These are phyloP conservation scores for Desmodus rotundus DNA, from an alignment of 2,113 vertebrate species.

Conservation along the genomic window DNA sequence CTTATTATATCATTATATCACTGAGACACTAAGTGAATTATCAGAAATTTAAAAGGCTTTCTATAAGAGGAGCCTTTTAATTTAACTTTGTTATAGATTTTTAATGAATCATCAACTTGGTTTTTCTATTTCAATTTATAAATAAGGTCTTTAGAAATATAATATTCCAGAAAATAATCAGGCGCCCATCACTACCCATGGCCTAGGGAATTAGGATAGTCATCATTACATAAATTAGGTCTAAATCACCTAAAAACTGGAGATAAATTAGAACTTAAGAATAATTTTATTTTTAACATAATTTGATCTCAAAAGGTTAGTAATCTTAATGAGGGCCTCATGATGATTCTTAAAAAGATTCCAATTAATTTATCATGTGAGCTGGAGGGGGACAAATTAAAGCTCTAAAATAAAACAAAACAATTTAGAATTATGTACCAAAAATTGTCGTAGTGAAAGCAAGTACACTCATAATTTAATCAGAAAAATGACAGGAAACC, in stretches of 20 bases:
- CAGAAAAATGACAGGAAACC: neutral
- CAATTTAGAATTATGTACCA: neutral
- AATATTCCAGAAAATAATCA: conserved; percentile 25
- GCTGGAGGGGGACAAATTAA: neutral
- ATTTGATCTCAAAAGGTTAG: conserved; percentile 56
- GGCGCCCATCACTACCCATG: neutral
- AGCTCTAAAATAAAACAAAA: conserved; percentile 17
- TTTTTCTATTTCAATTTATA: neutral
- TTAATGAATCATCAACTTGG: neutral
- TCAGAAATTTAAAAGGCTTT: conserved; percentile 25
- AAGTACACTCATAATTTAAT: conserved; percentile 19
- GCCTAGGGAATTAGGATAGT: neutral
- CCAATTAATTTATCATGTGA: conserved; percentile 49
- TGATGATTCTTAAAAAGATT: conserved; percentile 51
- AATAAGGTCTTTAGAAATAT: conserved; percentile 8
- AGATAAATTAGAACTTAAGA: conserved; percentile 57
- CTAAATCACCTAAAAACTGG: conserved; percentile 26
- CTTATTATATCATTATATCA: neutral
- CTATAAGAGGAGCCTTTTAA: neutral
- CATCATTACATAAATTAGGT: conserved; percentile 51
- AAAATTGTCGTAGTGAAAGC: conserved; percentile 21
- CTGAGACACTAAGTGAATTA: conserved; percentile 2
- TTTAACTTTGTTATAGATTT: neutral
- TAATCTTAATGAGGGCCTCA: conserved; percentile 51
- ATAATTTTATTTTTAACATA: conserved; percentile 60